Percentiles rank a stretch among this genome's conserved stretches.
Evolutionary conservation across 2,797 vertebrate genomes (phyloP).

Genomic region (Anableps anableps): DNA sequence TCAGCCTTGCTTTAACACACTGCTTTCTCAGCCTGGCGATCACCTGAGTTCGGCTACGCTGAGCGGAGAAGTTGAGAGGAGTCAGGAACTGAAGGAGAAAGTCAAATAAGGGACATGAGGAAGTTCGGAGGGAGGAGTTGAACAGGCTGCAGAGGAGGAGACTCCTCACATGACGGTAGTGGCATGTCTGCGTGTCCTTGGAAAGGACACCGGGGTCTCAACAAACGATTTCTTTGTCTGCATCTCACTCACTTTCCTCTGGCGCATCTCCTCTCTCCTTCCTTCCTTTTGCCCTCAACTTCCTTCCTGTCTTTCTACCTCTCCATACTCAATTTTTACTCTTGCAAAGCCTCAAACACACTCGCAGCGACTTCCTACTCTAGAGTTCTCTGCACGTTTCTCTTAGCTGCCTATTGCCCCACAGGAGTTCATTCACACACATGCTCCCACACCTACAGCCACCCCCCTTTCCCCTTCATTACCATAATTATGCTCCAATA

Average conservation of each 20-base stretch:
- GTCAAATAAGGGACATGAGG: constrained; percentile 34
- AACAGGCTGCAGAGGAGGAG: constrained; percentile 46
- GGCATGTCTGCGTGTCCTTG: constrained; percentile 71
- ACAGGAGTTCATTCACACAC: constrained; percentile 31
- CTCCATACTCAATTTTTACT: background rate
- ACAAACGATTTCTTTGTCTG: constrained; percentile 58
- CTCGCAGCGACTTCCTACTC: constrained; percentile 11
- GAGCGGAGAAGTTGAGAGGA: constrained; percentile 3
- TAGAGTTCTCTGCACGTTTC: constrained; percentile 37
- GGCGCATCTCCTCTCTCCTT: constrained; percentile 21
- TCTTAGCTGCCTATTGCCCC: constrained; percentile 22
- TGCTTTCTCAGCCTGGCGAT: constrained; percentile 12
- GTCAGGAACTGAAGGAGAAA: constrained; percentile 20
- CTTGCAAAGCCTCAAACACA: background rate
- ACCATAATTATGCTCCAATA: constrained; percentile 40
- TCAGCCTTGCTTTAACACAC: background rate
- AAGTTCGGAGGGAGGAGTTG: constrained; percentile 51
- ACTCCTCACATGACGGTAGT: constrained; percentile 58
- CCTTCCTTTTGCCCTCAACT: constrained; percentile 17
- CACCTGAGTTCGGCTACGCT: constrained; percentile 8
- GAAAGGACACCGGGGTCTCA: constrained; percentile 57
- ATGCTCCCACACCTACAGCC: constrained; percentile 26
- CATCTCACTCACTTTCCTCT: constrained; percentile 9
- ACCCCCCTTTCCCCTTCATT: constrained; percentile 31
- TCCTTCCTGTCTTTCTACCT: background rate